Conservation (phyloP, 2,113 vertebrate genomes). For the Bubo bubo region DNA sequence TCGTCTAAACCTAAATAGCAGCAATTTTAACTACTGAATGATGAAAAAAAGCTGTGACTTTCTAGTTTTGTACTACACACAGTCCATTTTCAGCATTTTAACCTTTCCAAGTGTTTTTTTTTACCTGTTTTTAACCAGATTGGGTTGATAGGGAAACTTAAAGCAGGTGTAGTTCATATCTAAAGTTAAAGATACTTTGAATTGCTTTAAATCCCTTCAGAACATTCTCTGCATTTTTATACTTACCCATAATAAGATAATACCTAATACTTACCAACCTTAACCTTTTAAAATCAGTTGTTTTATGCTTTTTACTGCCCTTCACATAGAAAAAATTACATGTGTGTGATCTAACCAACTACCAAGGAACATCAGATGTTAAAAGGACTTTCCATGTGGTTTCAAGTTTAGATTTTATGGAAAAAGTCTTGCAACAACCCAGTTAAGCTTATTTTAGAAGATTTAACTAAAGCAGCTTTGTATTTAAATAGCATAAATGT, state of each 20-base stretch:
- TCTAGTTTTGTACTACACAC: not conserved
- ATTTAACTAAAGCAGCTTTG: slow-evolving; percentile 29
- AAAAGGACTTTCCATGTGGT: not conserved
- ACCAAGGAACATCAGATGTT: not conserved
- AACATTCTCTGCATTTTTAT: not conserved
- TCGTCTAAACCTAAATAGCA: not conserved
- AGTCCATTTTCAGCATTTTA: not conserved
- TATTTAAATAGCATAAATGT: slow-evolving; percentile 13
- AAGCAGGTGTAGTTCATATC: not conserved
- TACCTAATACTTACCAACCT: not conserved
- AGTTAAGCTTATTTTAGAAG: slow-evolving; percentile 25
- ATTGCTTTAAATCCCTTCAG: not conserved
- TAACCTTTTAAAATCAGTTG: not conserved
- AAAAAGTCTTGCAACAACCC: not conserved
- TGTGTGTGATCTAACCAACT: not conserved
- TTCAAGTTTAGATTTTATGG: not conserved
- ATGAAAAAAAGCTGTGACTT: not conserved
- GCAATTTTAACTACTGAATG: not conserved
- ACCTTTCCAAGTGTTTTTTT: not conserved
- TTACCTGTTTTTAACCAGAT: fast-evolving
- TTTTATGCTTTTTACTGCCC: not conserved
- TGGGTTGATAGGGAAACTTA: not conserved
- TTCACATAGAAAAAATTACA: not conserved
- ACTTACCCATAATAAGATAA: not conserved
- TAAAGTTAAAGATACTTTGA: not conserved